Evolutionary conservation across 2,888 invertebrate species (phyloP).

Genomic region (Drosophila emarginata): DNA sequence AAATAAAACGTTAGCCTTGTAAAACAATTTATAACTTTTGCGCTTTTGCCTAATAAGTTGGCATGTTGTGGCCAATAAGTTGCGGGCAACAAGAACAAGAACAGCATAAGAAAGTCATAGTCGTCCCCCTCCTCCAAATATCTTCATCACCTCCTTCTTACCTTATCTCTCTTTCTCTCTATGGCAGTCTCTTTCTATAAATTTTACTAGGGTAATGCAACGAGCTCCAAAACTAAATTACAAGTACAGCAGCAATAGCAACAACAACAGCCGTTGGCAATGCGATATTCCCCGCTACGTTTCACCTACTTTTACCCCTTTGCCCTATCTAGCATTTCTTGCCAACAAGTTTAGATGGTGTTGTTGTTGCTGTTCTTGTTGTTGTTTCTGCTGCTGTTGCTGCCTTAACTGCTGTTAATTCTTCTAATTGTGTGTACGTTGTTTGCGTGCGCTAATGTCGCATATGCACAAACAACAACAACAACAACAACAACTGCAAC

Average conservation of each 20-base stretch:
- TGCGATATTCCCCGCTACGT: not conserved
- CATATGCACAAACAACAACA: conserved; percentile 63
- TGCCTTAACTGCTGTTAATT: conserved; percentile 75
- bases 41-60: conserved; percentile 77
- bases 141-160: not conserved
- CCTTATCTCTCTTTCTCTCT: not conserved
- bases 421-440: conserved; percentile 76
- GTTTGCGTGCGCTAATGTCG: conserved; percentile 77
- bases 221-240: conserved; percentile 60
- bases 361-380: conserved; percentile 36
- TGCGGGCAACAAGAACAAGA: conserved; percentile 52
- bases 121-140: not conserved
- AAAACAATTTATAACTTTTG: conserved; percentile 75
- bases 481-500: conserved; percentile 23
- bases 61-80: conserved; percentile 76
- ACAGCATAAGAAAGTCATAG: conserved; percentile 1
- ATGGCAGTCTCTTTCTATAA: conserved; percentile 7
- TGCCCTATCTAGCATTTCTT: conserved; percentile 40
- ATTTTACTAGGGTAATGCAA: conserved; percentile 21
- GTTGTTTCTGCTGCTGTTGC: conserved; percentile 40
- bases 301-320: not conserved
- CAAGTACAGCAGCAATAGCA: conserved; percentile 54
- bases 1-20: conserved; percentile 71
- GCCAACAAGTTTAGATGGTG: conserved; percentile 39
- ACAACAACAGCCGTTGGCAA: conserved; percentile 30